These are phyloP conservation scores for Grus americana DNA, from an alignment of 2,113 vertebrate genomes.

Conservation along the genomic window DNA sequence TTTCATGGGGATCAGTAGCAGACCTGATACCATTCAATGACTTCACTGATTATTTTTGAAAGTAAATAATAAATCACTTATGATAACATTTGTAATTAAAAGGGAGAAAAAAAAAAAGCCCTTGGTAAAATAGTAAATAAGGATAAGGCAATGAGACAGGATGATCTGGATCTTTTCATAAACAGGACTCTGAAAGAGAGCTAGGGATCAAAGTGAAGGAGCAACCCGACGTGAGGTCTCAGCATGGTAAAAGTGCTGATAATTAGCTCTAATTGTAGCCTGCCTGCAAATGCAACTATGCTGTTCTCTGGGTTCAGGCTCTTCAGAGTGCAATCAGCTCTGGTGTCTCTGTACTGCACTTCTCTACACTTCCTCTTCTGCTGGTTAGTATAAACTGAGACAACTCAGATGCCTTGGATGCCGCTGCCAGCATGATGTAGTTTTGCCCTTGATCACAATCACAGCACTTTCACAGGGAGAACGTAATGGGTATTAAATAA, in stretches of 20 bases:
- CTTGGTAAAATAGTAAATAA: background rate
- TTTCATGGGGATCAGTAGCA: slow-evolving; percentile 54
- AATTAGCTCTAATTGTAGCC: slow-evolving; percentile 14
- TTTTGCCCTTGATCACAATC: slow-evolving; percentile 36
- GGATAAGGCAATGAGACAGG: background rate
- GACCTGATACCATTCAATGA: background rate
- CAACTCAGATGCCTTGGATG: slow-evolving; percentile 44
- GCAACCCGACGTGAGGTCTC: background rate
- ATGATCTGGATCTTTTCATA: slow-evolving; percentile 20
- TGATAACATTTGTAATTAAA: slow-evolving; percentile 28
- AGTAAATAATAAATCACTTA: slow-evolving; percentile 43
- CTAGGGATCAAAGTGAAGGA: background rate
- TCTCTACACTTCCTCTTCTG: background rate
- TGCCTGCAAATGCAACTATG: background rate
- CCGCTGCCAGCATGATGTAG: slow-evolving; percentile 36
- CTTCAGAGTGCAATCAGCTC: background rate
- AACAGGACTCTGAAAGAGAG: background rate
- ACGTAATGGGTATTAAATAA: background rate
- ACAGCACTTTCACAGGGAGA: background rate
- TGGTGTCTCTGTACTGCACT: background rate
- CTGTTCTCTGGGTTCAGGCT: background rate
- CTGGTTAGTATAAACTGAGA: background rate
- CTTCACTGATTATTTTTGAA: slow-evolving; percentile 46
- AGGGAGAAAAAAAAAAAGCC: rapidly evolving
- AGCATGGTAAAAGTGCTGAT: background rate